These are phyloP conservation scores for Chelonia mydas DNA, from an alignment of 2,797 vertebrate genomes.

Conservation along the genomic window DNA sequence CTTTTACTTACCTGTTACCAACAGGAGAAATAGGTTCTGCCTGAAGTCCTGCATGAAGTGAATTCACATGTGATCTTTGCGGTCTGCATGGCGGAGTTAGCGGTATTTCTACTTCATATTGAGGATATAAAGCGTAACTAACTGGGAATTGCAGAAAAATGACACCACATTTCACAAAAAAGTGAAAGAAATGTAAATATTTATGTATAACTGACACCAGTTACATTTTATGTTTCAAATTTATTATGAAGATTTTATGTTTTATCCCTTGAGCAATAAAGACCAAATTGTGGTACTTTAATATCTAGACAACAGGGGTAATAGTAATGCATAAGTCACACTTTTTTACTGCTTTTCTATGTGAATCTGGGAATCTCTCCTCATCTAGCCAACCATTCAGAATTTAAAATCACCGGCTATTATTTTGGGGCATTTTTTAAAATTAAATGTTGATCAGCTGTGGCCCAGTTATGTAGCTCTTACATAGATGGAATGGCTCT, in stretches of 20 bases:
- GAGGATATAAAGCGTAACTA: constrained; percentile 60
- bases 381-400: background rate
- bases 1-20: constrained; percentile 80
- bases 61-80: constrained; percentile 48
- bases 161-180: constrained; percentile 12
- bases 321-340: background rate
- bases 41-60: constrained; percentile 72
- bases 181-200: constrained; percentile 23
- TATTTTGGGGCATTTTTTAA: background rate
- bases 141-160: constrained; percentile 71
- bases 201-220: background rate
- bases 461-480: background rate
- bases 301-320: background rate
- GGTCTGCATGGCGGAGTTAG: constrained; percentile 74
- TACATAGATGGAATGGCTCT: background rate
- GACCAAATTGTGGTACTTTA: background rate
- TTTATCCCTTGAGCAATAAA: background rate
- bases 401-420: background rate
- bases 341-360: background rate
- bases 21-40: constrained; percentile 78
- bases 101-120: constrained; percentile 83
- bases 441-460: background rate
- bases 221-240: constrained; percentile 28
- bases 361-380: background rate
- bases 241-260: background rate